These are phyloP conservation scores for Spisula subtruncata DNA, from an alignment of 2,888 invertebrate species.

Conservation along the genomic window DNA sequence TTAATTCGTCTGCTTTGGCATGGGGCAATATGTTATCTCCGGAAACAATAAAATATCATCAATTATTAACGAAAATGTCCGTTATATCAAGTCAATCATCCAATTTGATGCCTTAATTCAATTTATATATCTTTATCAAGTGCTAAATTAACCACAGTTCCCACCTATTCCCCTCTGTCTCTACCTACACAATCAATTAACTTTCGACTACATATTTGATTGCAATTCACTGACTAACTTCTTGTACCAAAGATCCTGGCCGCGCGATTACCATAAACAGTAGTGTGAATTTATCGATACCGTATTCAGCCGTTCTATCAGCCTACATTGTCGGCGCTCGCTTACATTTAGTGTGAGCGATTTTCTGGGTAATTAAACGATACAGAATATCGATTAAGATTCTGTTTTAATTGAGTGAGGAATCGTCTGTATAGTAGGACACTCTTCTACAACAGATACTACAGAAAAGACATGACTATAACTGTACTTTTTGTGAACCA, in stretches of 20 bases:
- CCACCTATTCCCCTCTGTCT: conserved; percentile 43
- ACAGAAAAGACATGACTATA: background rate
- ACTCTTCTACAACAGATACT: background rate
- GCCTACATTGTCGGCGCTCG: conserved; percentile 39
- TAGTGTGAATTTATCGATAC: conserved; percentile 57
- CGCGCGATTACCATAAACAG: conserved; percentile 27
- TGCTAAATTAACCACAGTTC: conserved; percentile 37
- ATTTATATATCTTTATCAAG: conserved; percentile 66
- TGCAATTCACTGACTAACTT: conserved; percentile 61
- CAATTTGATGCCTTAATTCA: conserved; percentile 62
- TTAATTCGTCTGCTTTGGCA: conserved; percentile 25
- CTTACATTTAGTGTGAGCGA: conserved; percentile 35
- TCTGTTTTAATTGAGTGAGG: conserved; percentile 34
- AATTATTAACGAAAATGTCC: conserved; percentile 65
- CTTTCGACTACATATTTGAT: conserved; percentile 69
- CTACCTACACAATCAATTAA: conserved; percentile 72
- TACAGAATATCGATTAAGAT: conserved; percentile 52
- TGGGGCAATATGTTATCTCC: conserved; percentile 20
- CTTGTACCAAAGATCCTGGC: conserved; percentile 31
- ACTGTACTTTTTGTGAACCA: background rate
- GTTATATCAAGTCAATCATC: conserved; percentile 57
- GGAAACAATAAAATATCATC: conserved; percentile 62
- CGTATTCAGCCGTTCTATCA: conserved; percentile 41
- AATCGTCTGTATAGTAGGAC: conserved; percentile 1
- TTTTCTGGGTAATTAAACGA: conserved; percentile 52